Evolutionary conservation across 1,140 invertebrate species (phyloP), one percentile per base, ranked within the genome.

Genomic region (Drosophila chauvacae): DNA sequence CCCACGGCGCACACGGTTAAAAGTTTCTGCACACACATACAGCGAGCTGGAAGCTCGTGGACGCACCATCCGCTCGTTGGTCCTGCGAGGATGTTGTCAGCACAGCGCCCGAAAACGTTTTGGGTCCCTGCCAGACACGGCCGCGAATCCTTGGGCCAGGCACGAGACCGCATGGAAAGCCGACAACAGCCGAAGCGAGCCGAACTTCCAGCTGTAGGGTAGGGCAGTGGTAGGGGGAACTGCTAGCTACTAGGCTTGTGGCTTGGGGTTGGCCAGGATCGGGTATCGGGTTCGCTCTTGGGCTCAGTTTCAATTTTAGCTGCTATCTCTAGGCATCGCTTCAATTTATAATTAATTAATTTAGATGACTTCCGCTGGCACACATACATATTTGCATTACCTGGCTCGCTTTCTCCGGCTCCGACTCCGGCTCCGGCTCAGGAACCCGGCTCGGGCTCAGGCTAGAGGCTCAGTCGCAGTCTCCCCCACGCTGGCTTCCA

Each of bases 11-110:
- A 78, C 74, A 78, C 57, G 57, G 65, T 71, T 71, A 71, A 58
- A 63, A 63, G 60, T 71, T 80, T 64, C 63, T 75, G 71, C 76
- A 78, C 74, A 78, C 74, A 77, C 75, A 77, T 65, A 77, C 72
- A 74, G 33, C 23, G 69, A 60, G 68, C 68, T 60, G 66, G 37
- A 73, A 68, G 56, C 35, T 45, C 23, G 18, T 37, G 70, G 76
- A 90, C 84, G 81, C 81, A 88, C 85, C 85, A 82, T 88, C 85
- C 85, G 85, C 85, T 81, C 73, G 71, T 81, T 81, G 77, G 77
- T 90, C 75, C 85, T 90, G 86, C 85, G 81, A 77, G 81, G 85
- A 90, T 90, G 85, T 90, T 90, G 85, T 90, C 85, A 90, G 81
- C 85, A 83, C 85, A 90, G 86, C 81, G 85, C 78, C 88, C 85